Conservation (phyloP, 2,113 vertebrate species). For the Oenanthe melanoleuca region DNA sequence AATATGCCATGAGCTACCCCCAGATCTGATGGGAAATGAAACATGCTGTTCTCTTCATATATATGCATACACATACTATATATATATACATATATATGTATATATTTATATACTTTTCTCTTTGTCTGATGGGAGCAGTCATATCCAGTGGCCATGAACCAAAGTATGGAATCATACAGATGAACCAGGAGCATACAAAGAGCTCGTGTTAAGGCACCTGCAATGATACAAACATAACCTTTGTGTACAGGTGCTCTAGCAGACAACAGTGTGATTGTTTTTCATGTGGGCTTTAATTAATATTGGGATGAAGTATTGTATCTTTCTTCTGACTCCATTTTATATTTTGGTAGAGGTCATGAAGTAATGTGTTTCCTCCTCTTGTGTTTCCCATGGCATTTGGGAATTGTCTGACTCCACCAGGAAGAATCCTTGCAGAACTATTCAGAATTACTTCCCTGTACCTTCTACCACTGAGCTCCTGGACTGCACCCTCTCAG, state of each 20-base stretch:
- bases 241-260: background rate
- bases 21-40: background rate
- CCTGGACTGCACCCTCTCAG: background rate
- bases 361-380: background rate
- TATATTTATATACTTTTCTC: too few relatives aligned
- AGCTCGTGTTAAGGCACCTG: background rate
- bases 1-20: background rate
- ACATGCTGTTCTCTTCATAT: background rate
- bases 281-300: background rate
- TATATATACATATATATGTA: background rate
- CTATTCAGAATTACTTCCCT: background rate
- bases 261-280: background rate
- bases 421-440: background rate
- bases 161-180: background rate
- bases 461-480: background rate
- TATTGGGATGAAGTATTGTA: background rate
- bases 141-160: background rate
- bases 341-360: background rate
- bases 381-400: slow-evolving; percentile 3
- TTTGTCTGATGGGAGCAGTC: background rate
- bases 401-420: background rate
- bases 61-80: background rate
- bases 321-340: background rate
- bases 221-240: background rate
- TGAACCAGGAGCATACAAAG: background rate